Conservation (phyloP, 2,113 vertebrate species). For the Agelaius tricolor region DNA sequence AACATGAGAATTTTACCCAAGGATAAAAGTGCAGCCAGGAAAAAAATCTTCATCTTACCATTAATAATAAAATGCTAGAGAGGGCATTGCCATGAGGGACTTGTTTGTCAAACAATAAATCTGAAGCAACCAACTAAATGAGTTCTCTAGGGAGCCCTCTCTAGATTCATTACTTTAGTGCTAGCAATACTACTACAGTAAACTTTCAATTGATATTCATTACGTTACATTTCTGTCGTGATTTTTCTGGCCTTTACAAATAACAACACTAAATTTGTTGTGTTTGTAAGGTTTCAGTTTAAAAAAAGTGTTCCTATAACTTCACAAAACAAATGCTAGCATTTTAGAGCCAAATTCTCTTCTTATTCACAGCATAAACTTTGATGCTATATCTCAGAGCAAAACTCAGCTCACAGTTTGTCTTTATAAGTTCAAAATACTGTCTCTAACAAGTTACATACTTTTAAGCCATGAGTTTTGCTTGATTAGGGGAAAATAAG, state of each 20-base stretch:
- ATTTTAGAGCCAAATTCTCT: not conserved
- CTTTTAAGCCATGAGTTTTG: not conserved
- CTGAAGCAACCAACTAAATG: slow-evolving; percentile 6
- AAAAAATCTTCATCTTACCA: not conserved
- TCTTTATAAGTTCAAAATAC: not conserved
- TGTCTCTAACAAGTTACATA: not conserved
- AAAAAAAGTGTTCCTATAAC: not conserved
- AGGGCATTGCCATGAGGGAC: not conserved
- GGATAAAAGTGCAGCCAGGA: not conserved
- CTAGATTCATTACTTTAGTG: not conserved
- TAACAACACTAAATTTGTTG: not conserved
- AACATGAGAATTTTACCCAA: not conserved
- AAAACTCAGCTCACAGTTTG: not conserved
- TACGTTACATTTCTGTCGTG: not conserved
- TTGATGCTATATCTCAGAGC: not conserved
- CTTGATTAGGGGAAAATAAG: not conserved
- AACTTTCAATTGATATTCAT: not conserved
- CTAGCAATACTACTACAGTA: not conserved
- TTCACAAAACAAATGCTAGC: not conserved
- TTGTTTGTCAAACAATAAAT: slow-evolving; percentile 24
- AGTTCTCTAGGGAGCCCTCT: not conserved
- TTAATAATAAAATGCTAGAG: not conserved
- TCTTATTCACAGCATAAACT: not conserved
- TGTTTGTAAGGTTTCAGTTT: not conserved
- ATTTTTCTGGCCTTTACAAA: not conserved